These are phyloP conservation scores for Capricornis sumatraensis DNA, from an alignment of 2,113 vertebrate species.

Conservation along the genomic window DNA sequence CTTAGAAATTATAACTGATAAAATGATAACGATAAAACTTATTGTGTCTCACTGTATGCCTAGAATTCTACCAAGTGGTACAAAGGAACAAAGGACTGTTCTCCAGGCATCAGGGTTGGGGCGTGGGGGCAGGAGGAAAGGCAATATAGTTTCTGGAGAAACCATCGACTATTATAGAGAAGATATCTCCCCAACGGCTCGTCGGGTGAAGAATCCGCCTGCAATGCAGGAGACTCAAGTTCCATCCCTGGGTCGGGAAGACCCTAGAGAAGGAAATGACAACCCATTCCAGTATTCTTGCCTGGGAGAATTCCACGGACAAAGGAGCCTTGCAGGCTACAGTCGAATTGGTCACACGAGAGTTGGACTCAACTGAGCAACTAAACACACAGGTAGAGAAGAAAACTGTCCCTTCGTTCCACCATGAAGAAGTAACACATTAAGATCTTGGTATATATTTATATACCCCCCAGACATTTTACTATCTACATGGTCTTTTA, in stretches of 20 bases:
- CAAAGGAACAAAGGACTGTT: not conserved
- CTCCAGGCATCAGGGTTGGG: not conserved
- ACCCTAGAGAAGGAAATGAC: not conserved
- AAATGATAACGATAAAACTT: not conserved
- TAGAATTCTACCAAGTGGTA: not conserved
- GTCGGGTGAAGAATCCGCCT: accelerated
- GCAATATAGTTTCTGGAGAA: not conserved
- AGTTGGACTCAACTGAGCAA: not conserved
- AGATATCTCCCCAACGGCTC: not conserved
- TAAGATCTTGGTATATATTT: not conserved
- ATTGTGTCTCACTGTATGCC: not conserved
- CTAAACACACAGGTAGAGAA: not conserved
- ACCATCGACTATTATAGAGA: not conserved
- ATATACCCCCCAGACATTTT: not conserved
- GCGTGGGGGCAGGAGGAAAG: not conserved
- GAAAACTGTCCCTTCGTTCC: not conserved
- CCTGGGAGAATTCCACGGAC: not conserved
- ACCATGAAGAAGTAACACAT: not conserved
- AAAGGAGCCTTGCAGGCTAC: not conserved
- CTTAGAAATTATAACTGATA: not conserved
- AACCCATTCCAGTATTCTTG: not conserved
- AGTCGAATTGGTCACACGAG: not conserved
- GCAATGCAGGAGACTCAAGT: not conserved
- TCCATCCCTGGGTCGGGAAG: not conserved
- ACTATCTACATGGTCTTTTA: not conserved